These are phyloP conservation scores for Loriculus beryllinus DNA, from an alignment of 2,797 vertebrate genomes.

Conservation along the genomic window DNA sequence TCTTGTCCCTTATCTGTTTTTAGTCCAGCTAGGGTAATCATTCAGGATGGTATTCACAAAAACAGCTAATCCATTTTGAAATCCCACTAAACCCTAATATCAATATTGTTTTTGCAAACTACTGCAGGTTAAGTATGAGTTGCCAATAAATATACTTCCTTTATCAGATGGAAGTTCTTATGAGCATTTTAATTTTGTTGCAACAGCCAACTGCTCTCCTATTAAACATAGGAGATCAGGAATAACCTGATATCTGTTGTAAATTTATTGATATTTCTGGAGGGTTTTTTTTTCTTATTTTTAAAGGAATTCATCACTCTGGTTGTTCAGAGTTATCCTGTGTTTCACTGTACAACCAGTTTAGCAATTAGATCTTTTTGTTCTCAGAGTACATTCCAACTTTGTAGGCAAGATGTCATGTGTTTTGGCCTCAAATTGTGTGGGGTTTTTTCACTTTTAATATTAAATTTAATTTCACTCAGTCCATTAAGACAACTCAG, in stretches of 20 bases:
- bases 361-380: not conserved
- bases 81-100: not conserved
- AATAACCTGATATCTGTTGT: not conserved
- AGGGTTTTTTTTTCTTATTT: not conserved
- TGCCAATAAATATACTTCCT: not conserved
- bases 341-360: not conserved
- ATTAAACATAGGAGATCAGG: not conserved
- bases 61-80: not conserved
- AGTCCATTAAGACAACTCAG: not conserved
- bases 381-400: not conserved
- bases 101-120: not conserved
- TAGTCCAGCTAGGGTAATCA: not conserved
- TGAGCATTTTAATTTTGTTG: not conserved
- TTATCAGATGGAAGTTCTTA: not conserved
- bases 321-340: not conserved
- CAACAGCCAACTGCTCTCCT: not conserved
- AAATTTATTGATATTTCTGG: not conserved
- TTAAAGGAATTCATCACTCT: not conserved
- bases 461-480: not conserved
- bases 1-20: not conserved
- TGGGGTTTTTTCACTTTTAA: not conserved
- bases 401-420: not conserved
- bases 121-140: not conserved
- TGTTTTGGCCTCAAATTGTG: not conserved
- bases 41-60: not conserved